Percentiles rank a stretch among this genome's conserved stretches.
Evolutionary conservation across 2,888 invertebrate genomes (phyloP).

Genomic region (Macropis europaea): DNA sequence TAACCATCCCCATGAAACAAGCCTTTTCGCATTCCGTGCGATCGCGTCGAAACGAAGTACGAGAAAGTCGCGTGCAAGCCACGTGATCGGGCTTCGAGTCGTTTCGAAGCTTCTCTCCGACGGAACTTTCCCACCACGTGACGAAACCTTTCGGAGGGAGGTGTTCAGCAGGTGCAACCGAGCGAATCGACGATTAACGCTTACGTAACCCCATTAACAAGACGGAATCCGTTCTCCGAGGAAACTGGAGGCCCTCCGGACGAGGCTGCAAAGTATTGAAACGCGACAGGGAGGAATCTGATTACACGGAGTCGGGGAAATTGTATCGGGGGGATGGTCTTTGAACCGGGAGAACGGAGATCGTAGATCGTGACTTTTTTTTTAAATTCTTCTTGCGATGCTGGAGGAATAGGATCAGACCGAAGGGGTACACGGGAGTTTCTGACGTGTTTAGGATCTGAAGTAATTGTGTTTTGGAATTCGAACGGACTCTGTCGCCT

Average conservation of each 20-base stretch:
- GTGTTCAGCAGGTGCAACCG: slow-evolving; percentile 6
- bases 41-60: slow-evolving; percentile 20
- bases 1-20: slow-evolving; percentile 71
- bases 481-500: no score
- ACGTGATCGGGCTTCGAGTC: slow-evolving; percentile 43
- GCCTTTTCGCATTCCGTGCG: slow-evolving; percentile 65
- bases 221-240: not conserved
- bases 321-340: no score
- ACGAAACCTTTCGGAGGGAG: slow-evolving; percentile 25
- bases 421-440: no score
- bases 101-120: not conserved
- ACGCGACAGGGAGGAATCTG: no score
- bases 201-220: slow-evolving; percentile 11
- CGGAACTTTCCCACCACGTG: slow-evolving; percentile 39
- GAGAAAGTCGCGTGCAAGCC: slow-evolving; percentile 50
- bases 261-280: not conserved
- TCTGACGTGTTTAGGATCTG: no score
- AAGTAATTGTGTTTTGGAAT: no score
- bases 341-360: no score
- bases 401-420: no score
- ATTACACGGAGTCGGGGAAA: no score
- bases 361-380: no score
- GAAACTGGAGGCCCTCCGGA: not conserved
- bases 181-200: slow-evolving; percentile 11
- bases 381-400: no score